These are phyloP conservation scores for Palythoa grandis DNA, from an alignment of 92 coral and sea anemone species.

Conservation along the genomic window DNA sequence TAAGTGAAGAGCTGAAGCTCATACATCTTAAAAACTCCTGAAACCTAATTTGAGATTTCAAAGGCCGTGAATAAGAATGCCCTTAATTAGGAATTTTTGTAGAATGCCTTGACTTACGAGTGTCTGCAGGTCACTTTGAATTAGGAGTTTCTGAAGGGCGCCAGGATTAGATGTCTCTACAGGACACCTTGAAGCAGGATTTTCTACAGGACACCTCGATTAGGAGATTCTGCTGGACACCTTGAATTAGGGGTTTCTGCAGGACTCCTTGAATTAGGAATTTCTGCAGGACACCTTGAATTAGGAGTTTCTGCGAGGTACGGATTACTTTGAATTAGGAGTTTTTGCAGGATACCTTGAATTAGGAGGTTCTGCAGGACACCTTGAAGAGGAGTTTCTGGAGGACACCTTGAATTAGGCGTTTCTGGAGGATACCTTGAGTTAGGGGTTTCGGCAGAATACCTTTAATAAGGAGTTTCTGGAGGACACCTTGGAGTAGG, in stretches of 20 bases:
- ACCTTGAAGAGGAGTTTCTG: not conserved
- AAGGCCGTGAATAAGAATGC: not conserved
- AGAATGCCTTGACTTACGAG: too few species aligned
- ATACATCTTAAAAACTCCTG: too few species aligned
- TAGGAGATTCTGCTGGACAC: too few species aligned
- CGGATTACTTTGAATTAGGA: too few species aligned
- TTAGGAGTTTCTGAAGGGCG: not conserved
- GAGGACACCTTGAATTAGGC: not conserved
- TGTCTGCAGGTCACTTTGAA: too few species aligned
- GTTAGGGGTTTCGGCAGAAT: too few species aligned
- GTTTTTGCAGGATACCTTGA: not conserved
- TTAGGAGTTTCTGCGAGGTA: not conserved
- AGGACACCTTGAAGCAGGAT: too few species aligned
- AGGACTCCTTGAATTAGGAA: not conserved
- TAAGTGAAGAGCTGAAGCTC: conserved; percentile 39
- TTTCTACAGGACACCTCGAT: not conserved
- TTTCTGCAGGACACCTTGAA: not conserved
- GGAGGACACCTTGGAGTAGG: too few species aligned
- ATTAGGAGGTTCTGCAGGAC: not conserved
- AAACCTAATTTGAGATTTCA: not conserved
- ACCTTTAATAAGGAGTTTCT: too few species aligned
- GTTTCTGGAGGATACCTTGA: not conserved
- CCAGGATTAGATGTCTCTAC: not conserved
- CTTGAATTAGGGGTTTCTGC: not conserved
- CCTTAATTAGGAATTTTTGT: too few species aligned